These are phyloP conservation scores for Troglohyphantes excavatus DNA, from an alignment of 2,888 invertebrate species.

Conservation along the genomic window DNA sequence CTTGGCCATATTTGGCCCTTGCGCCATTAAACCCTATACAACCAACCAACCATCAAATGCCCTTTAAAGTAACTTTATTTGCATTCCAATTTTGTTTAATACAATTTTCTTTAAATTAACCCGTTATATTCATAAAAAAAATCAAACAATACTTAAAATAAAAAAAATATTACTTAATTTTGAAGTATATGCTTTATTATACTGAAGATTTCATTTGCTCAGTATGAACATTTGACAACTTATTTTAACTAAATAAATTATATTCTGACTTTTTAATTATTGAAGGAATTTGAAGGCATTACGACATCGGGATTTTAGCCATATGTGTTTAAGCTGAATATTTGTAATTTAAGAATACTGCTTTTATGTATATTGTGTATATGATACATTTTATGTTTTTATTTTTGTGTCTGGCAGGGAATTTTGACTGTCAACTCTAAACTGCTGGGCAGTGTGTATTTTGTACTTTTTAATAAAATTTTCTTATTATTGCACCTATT, in stretches of 20 bases:
- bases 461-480: conserved; percentile 23
- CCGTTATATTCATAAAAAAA: no score
- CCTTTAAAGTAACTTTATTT: no score
- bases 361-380: not conserved
- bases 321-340: not conserved
- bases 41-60: no score
- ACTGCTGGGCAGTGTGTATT: conserved; percentile 56
- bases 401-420: not conserved
- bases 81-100: no score
- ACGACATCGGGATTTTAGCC: not conserved
- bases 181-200: not conserved
- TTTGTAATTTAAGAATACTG: not conserved
- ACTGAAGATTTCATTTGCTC: not conserved
- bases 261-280: no score
- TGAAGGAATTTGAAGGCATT: not conserved
- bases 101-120: no score
- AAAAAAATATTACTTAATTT: no score
- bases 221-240: not conserved
- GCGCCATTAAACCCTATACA: no score
- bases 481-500: no score
- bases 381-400: not conserved
- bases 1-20: no score
- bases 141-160: no score
- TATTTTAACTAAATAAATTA: not conserved
- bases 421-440: not conserved